A percentile compares a stretch with the other conserved stretches of the same genome.
These are phyloP conservation scores for Lynx canadensis DNA, from an alignment of 2,113 vertebrate species.

Conservation along the genomic window DNA sequence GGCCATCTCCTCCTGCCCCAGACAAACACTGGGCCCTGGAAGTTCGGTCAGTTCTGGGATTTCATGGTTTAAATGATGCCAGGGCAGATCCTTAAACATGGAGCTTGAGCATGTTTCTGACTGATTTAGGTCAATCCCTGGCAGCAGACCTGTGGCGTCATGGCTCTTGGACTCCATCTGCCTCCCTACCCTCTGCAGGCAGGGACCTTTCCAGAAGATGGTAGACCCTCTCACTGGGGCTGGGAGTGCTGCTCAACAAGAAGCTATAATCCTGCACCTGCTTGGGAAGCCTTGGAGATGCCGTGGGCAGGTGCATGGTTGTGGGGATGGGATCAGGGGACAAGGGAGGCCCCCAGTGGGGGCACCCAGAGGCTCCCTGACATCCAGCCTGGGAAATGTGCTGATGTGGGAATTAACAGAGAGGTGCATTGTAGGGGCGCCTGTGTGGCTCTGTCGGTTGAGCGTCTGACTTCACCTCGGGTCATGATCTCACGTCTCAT, in stretches of 20 bases:
- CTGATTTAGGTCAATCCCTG: not conserved
- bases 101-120: not conserved
- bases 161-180: not conserved
- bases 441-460: no score
- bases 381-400: not conserved
- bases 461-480: no score
- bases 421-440: no score
- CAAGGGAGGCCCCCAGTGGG: rapidly evolving
- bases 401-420: not conserved
- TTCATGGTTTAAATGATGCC: not conserved
- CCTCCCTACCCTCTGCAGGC: not conserved
- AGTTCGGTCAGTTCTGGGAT: not conserved
- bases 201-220: slow-evolving; percentile 13
- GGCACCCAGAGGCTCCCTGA: not conserved
- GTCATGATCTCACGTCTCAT: no score
- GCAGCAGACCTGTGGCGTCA: not conserved
- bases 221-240: not conserved
- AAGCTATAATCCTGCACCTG: not conserved
- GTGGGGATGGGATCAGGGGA: not conserved
- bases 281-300: not conserved
- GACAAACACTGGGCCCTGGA: not conserved
- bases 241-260: not conserved
- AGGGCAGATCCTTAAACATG: not conserved
- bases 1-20: not conserved
- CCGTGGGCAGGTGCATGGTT: not conserved